These are phyloP conservation scores for Nycticorax nycticorax DNA, from an alignment of 2,113 vertebrate species.

Conservation along the genomic window DNA sequence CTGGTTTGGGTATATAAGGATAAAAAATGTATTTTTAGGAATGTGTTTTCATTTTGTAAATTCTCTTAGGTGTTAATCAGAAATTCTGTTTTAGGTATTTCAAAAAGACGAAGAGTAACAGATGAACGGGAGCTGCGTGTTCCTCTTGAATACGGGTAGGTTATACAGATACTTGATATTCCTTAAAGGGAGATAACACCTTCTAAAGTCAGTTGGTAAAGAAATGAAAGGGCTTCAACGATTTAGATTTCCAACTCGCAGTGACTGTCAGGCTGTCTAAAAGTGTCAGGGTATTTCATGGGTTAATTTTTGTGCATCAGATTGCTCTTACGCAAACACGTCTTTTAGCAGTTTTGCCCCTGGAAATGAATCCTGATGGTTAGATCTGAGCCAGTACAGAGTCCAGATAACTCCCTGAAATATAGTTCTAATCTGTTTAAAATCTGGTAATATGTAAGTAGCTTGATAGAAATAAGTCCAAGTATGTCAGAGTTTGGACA, in stretches of 20 bases:
- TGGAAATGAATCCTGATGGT: background rate
- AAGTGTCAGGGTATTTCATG: background rate
- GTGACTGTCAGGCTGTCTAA: background rate
- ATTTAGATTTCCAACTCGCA: background rate
- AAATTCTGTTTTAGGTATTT: slow-evolving; percentile 75
- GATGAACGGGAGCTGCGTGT: slow-evolving; percentile 86
- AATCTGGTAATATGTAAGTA: background rate
- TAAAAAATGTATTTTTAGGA: background rate
- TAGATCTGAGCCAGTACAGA: background rate
- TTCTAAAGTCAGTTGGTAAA: background rate
- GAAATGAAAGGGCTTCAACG: background rate
- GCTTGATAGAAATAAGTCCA: background rate
- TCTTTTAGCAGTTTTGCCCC: background rate
- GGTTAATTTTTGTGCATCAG: background rate
- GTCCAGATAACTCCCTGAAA: background rate
- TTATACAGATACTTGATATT: background rate
- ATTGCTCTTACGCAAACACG: background rate
- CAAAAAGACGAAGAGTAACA: slow-evolving; percentile 85
- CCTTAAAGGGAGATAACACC: background rate
- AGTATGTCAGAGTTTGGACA: background rate
- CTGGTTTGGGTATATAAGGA: background rate
- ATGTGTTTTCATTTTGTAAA: background rate
- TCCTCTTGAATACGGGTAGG: slow-evolving; percentile 91
- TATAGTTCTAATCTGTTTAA: background rate
- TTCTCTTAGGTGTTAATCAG: slow-evolving; percentile 18